Percentiles rank a stretch among this genome's conserved stretches.
Conservation (phyloP, 2,888 invertebrate genomes). For the Hypolimnas misippus region DNA sequence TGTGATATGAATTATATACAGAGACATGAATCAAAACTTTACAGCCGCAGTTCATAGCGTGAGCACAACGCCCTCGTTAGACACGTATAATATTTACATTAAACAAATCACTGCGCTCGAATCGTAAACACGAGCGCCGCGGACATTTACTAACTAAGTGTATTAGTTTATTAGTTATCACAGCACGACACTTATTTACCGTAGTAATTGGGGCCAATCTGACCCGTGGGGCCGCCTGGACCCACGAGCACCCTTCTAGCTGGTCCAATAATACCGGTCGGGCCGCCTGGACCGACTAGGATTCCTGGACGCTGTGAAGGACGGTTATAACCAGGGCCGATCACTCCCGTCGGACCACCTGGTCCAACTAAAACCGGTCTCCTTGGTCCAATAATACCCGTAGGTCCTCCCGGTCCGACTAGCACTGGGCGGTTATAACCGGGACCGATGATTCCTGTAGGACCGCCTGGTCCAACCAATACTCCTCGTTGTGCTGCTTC, state of each 20-base stretch:
- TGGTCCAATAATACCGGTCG: slow-evolving; percentile 52
- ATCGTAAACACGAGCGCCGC: slow-evolving; percentile 29
- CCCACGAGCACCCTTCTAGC: slow-evolving; percentile 74
- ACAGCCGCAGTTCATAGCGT: slow-evolving; percentile 30
- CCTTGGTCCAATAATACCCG: slow-evolving; percentile 47
- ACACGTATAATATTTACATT: slow-evolving; percentile 50
- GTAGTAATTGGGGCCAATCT: slow-evolving; percentile 67
- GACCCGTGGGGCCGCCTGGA: slow-evolving; percentile 74
- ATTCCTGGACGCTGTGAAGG: slow-evolving; percentile 50
- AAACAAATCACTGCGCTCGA: slow-evolving; percentile 31
- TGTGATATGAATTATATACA: no score
- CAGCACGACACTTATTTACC: slow-evolving; percentile 63
- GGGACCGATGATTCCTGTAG: slow-evolving; percentile 58
- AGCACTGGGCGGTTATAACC: slow-evolving; percentile 53
- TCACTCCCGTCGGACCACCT: slow-evolving; percentile 70
- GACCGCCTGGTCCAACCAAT: slow-evolving; percentile 59
- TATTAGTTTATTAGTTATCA: slow-evolving; percentile 54
- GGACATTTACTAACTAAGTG: slow-evolving; percentile 38
- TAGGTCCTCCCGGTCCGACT: slow-evolving; percentile 73
- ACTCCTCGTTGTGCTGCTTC: slow-evolving; percentile 45
- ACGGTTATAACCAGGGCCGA: slow-evolving; percentile 57
- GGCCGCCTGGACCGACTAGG: slow-evolving; percentile 72
- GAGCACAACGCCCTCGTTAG: slow-evolving; percentile 42
- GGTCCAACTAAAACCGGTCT: slow-evolving; percentile 78
- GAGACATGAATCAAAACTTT: neutral